These are phyloP conservation scores for Cyprinus carpio DNA, from an alignment of 2,113 vertebrate genomes.

Conservation along the genomic window DNA sequence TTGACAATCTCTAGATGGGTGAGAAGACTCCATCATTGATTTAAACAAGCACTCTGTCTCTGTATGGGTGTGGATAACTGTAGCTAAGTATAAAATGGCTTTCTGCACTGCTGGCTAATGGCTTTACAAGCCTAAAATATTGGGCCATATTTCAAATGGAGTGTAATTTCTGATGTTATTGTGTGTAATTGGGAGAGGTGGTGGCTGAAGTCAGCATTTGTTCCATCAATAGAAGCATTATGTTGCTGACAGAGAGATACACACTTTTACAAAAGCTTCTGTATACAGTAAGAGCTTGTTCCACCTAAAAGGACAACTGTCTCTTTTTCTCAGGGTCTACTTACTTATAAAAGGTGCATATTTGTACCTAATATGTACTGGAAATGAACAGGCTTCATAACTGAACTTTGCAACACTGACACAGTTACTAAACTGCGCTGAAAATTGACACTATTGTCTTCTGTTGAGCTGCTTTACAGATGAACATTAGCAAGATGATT, in stretches of 20 bases:
- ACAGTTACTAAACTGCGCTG: neutral
- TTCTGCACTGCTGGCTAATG: conserved; percentile 26
- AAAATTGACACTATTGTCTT: neutral
- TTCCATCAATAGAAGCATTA: conserved; percentile 10
- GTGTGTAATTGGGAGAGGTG: conserved; percentile 9
- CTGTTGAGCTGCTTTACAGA: neutral
- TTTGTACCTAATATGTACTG: neutral
- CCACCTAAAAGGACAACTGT: neutral
- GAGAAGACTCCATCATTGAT: conserved; percentile 35
- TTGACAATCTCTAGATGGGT: neutral
- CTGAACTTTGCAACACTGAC: neutral
- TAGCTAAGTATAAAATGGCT: conserved; percentile 22
- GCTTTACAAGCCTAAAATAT: conserved; percentile 34
- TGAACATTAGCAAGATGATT: neutral
- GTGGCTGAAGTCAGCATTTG: conserved; percentile 16
- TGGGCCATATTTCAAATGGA: conserved; percentile 17
- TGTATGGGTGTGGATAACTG: conserved; percentile 6
- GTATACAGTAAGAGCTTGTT: neutral
- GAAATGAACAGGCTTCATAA: neutral
- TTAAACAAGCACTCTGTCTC: conserved; percentile 15
- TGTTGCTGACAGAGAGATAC: conserved; percentile 2
- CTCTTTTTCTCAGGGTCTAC: too few species aligned
- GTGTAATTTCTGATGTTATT: conserved; percentile 23
- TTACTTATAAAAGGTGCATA: neutral
- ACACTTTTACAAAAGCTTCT: neutral